Percentiles rank a stretch among this genome's conserved stretches.
Conservation (phyloP, 2,113 vertebrate genomes). For the Neopipo cinnamomea region DNA sequence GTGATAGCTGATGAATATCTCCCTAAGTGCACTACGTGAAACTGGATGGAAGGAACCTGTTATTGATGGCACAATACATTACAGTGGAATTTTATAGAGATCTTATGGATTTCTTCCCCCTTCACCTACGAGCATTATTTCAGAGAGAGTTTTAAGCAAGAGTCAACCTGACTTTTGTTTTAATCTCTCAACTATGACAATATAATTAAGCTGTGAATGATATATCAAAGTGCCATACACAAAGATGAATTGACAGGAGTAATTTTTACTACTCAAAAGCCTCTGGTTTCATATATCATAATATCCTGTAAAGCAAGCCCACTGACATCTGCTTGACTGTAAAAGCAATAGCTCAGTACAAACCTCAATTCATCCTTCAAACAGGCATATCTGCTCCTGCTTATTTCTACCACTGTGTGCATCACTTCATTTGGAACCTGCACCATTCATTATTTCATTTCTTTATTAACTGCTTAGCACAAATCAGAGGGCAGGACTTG, state of each 20-base stretch:
- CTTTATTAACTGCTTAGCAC: not conserved
- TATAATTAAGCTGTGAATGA: conserved; percentile 66
- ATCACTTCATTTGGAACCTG: not conserved
- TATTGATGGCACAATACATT: conserved; percentile 40
- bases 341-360: conserved; percentile 19
- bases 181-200: conserved; percentile 49
- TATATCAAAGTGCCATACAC: conserved; percentile 54
- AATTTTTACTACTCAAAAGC: conserved; percentile 45
- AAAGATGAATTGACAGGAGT: conserved; percentile 48
- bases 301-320: conserved; percentile 52
- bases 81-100: conserved; percentile 39
- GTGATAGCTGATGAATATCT: not conserved
- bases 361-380: conserved; percentile 33
- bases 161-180: conserved; percentile 47
- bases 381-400: not conserved
- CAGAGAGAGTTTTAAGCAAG: conserved; percentile 33
- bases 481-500: not conserved
- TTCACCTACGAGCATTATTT: conserved; percentile 34
- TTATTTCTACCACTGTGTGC: not conserved
- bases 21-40: not conserved
- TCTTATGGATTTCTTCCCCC: conserved; percentile 39
- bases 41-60: not conserved
- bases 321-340: conserved; percentile 22
- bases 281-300: conserved; percentile 40
- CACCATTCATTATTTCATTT: not conserved